Base-by-base conservation (phyloP, 2,113 vertebrate genomes). In the Motacilla tschutschensis region DNA sequence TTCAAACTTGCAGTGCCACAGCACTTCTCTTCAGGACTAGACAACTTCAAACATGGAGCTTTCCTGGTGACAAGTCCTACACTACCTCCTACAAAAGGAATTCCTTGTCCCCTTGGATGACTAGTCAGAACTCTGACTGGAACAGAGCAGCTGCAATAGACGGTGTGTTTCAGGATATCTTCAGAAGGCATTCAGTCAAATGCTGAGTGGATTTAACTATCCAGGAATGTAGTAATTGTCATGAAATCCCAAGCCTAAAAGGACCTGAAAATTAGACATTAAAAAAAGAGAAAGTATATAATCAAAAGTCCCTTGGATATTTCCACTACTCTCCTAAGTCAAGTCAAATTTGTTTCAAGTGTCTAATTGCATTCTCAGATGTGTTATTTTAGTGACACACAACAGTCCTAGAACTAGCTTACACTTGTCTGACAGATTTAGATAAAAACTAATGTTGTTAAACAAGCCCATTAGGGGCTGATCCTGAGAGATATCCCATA, bases 71-170 rank as follows among this genome's bases (percentile, higher is more conserved):
- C 89, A 88, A 93, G 86, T 87, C 91, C 92, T 76, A 91, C 69
- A 85, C 83, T 88, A 91, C 89, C 89, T 79, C 80, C 89, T 90
- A 88, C 85, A 79, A 83, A 86, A 85, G 90, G 91, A 87, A 76
- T 92, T 92, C 94, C 91, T 90, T 89, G 74, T 93, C 89, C 92
- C 71, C 60, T 83, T 74, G 72, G 84, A 79, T 92, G 92, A 92
- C 82, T 73, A 73, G 88, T 86, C 85, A 92, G 85, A 94, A 79
- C 71, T 91, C 79, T 94, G 92, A 91, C 90, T 95, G 88, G 92
- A 96, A 91, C 58, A 93, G 87, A 93, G 76, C 88, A 92, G 90
- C 63, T 88, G 89, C 80, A 93, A 77, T 78, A 86, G 81, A 88
- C 66, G 65, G 75, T 85, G 82, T 65, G 85, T 92, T 88, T 93